Base-by-base conservation (phyloP, 2,797 vertebrate species). In the Melanotaenia trifasciata region DNA sequence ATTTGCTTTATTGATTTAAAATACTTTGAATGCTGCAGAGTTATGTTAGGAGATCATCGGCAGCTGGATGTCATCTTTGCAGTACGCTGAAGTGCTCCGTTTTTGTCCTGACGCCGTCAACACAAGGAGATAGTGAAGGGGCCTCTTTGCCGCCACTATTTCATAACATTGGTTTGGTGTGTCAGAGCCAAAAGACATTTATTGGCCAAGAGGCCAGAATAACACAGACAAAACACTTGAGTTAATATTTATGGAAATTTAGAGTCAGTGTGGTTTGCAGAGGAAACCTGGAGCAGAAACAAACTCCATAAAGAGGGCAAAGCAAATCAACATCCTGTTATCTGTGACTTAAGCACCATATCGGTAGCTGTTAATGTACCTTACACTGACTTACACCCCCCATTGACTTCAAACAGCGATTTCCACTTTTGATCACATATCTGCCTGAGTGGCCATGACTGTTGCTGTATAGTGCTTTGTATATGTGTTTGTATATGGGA, bases 341-440 rank as follows among this genome's bases (percentile, higher is more conserved):
- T 82, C 60, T 78, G 71, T 58, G 50, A 74, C 72, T 65, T 70
- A 67, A 67, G 62, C 22, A 33, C 70, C 64, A 78, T 74, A 86
- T 83, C 71, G 85, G 74, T 56, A 74, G 76, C 77, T 71, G 67
- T 66, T 87, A 85, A 88, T 78, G 80, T 85, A 65, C 79, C 76
- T 62, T 81, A 67, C 58, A 26, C 69, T 58, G 59, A 70, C 50
- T 38, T 67, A 18, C 70, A 66, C 51, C 67, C 71, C 40, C 72
- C 67, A 68, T 30, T 56, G 82, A 80, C 80, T 86, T 64, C 76
- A 82, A 82, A 81, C 74, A 58, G 67, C 5, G 58, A 78, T 40
- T 40, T 56, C 74, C 74, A 36, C 61, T 69, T 59, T 73, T 72
- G 72, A 81, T 82, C 77, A 70, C 70, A 36, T 64, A 30, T 83